Base-by-base conservation (phyloP, 2,797 vertebrate genomes). In the Molossus alvarezi region DNA sequence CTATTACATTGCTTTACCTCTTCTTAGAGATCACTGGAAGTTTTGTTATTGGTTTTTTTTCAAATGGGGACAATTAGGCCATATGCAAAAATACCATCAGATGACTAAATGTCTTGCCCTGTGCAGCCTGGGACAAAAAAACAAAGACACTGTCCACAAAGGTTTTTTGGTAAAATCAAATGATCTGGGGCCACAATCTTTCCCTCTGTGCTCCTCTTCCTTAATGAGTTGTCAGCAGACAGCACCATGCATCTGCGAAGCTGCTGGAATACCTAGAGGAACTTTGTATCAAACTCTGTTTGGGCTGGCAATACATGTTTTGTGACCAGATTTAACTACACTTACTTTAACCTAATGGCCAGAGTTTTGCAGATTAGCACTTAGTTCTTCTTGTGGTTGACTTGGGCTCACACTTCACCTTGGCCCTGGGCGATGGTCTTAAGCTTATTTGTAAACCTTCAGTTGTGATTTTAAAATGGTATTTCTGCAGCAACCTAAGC, bases 391-490 rank as follows among this genome's bases (percentile, higher is more conserved):
- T 41, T 33, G 12, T 48, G 8, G 14, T 55, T 81, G 23, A 92
- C 29, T 58, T 91, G 73, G 37, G 17, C 51, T 76, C 48, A 82
- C 45, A 64, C n/a, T 86, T 79, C 18, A 80, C 53, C 23, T 55
- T 48, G 29, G 25, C 57, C 45, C 2, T 53, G 9, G 81, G 67
- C 77, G 51, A 73, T 20, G 65, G 45, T 69, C 29, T 83, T 69
- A 90, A 84, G 51, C 29, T 18, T 95, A 69, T 55, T 33, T 14
- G 5, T 60, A 91, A 95, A 77, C 20, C 11, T 65, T 51, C 33
- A 41, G 73, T 72, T 95, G 67, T 91, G 29, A 73, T 73, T 93
- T 89, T 45, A 64, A 95, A 86, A 67, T 92, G 25, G 1, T 73
- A n/a, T 90, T 93, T 88, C 85, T 80, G 21, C 18, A 94, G 41